Evolutionary conservation across 2,888 invertebrate genomes (phyloP).

Genomic region (Cyrtodaria siliqua): DNA sequence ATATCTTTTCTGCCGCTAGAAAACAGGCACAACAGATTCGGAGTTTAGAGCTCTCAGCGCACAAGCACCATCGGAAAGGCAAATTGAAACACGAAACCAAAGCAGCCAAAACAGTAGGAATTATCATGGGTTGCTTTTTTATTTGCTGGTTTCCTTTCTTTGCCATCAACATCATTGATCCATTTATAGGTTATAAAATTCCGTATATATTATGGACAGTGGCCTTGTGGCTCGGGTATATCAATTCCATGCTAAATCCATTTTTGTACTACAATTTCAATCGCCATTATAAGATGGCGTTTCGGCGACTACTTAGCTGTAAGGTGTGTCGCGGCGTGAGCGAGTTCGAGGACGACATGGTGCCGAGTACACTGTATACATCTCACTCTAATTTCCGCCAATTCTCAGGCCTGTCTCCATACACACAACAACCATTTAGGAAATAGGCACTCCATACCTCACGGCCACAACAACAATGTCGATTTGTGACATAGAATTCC

Average conservation of each 20-base stretch:
- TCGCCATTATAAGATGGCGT: slow-evolving; percentile 78
- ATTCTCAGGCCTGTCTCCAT: slow-evolving; percentile 57
- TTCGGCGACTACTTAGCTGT: slow-evolving; percentile 74
- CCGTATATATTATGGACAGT: slow-evolving; percentile 78
- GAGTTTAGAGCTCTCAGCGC: slow-evolving; percentile 75
- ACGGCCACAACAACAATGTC: slow-evolving; percentile 58
- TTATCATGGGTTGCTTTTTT: slow-evolving; percentile 83
- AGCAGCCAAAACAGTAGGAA: slow-evolving; percentile 82
- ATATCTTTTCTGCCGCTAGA: slow-evolving; percentile 80
- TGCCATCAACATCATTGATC: slow-evolving; percentile 81
- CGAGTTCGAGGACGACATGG: slow-evolving; percentile 75
- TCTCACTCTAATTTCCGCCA: slow-evolving; percentile 61
- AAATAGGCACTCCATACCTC: slow-evolving; percentile 52
- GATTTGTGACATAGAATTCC: slow-evolving; percentile 48
- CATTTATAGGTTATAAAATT: slow-evolving; percentile 79
- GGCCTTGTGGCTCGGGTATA: slow-evolving; percentile 82
- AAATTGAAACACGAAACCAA: slow-evolving; percentile 82
- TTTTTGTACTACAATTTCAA: slow-evolving; percentile 80
- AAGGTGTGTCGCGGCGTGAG: slow-evolving; percentile 78
- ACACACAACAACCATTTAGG: slow-evolving; percentile 32
- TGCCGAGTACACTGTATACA: slow-evolving; percentile 58
- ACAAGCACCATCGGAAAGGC: slow-evolving; percentile 73
- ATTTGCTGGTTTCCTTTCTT: slow-evolving; percentile 84
- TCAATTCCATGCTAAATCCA: slow-evolving; percentile 81
- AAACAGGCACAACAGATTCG: slow-evolving; percentile 81